Conservation (phyloP, 2,113 vertebrate species). For the Paedocypris sp. region DNA sequence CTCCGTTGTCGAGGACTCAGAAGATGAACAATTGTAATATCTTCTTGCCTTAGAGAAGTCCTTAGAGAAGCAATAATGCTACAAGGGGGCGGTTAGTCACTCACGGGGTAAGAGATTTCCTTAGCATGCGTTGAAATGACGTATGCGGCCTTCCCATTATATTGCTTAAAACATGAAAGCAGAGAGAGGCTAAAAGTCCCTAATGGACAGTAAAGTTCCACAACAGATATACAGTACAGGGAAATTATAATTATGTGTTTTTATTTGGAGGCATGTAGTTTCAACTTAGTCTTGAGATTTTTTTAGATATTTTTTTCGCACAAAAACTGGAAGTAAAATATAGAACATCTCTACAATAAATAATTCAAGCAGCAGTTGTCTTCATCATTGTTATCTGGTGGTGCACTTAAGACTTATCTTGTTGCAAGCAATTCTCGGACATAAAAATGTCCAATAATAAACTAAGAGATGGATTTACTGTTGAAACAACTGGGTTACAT, state of each 20-base stretch:
- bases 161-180: not conserved
- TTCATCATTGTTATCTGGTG: no score
- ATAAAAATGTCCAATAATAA: no score
- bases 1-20: not conserved
- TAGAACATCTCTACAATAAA: no score
- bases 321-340: no score
- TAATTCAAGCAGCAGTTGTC: no score
- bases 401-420: no score
- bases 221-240: not conserved
- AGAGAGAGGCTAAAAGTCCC: not conserved
- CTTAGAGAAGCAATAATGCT: constrained; percentile 2
- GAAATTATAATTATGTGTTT: not conserved
- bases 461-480: no score
- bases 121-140: not conserved
- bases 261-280: no score
- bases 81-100: not conserved
- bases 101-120: not conserved
- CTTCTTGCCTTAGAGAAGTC: not conserved
- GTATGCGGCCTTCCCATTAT: not conserved
- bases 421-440: no score
- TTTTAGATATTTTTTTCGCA: no score
- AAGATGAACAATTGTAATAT: constrained; percentile 13
- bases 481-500: no score
- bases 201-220: not conserved
- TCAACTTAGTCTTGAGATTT: no score